Evolutionary conservation across 2,797 vertebrate species (phyloP).

Genomic region (Rousettus madagascariensis): DNA sequence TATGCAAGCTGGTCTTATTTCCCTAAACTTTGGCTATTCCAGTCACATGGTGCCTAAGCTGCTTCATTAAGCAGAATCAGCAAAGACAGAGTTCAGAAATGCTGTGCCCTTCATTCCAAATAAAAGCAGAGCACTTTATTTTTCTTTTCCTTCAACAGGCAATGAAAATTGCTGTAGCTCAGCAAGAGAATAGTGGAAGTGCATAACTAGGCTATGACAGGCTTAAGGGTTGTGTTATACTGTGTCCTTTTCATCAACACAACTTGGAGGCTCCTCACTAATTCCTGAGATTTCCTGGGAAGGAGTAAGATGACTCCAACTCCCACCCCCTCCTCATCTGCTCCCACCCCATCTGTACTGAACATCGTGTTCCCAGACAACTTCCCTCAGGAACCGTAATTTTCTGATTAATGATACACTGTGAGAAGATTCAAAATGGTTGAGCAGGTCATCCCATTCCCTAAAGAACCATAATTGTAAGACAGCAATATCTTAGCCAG

Average conservation of each 20-base stretch:
- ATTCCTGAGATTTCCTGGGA: not conserved
- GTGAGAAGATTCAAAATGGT: slow-evolving; percentile 45
- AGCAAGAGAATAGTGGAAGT: slow-evolving; percentile 52
- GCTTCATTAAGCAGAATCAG: slow-evolving; percentile 66
- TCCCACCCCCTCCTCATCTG: not conserved
- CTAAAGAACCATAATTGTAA: slow-evolving; percentile 33
- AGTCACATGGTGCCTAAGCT: not conserved
- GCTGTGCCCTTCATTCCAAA: slow-evolving; percentile 59
- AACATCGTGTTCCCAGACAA: slow-evolving; percentile 48
- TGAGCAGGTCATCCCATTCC: slow-evolving; percentile 31
- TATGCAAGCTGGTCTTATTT: not conserved
- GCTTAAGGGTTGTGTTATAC: slow-evolving; percentile 7
- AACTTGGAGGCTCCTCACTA: not conserved
- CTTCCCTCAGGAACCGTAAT: slow-evolving; percentile 54
- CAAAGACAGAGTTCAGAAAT: slow-evolving; percentile 38
- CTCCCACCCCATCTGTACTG: slow-evolving; percentile 29
- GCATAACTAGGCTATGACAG: slow-evolving; percentile 2
- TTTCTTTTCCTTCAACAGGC: slow-evolving; percentile 49
- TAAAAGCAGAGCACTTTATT: slow-evolving; percentile 31
- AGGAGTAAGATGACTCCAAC: not conserved
- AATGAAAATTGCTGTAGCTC: slow-evolving; percentile 60
- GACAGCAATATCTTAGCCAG: not conserved
- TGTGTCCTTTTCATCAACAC: not conserved
- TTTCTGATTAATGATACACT: slow-evolving; percentile 53
- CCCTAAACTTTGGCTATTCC: not conserved